A percentile compares a stretch with the other conserved stretches of the same genome.
Evolutionary conservation across 2,888 invertebrate genomes (phyloP).

Genomic region (Lasioglossum calceatum): DNA sequence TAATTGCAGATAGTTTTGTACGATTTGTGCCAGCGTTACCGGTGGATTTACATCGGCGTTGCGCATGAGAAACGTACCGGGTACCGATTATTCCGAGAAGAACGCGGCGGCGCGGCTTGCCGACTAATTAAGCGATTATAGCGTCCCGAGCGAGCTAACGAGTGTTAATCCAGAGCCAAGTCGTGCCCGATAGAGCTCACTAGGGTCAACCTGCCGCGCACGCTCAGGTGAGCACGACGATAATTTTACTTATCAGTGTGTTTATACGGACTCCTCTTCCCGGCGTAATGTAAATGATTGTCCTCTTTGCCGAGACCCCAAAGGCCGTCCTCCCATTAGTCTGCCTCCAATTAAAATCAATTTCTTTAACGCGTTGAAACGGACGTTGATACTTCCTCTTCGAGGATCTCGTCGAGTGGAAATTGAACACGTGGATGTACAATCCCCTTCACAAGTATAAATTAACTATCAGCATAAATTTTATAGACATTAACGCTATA

Average conservation of each 20-base stretch:
- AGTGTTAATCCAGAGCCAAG: constrained; percentile 70
- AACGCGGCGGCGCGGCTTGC: constrained; percentile 49
- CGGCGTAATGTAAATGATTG: constrained; percentile 32
- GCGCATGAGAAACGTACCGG: constrained; percentile 42
- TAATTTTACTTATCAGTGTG: constrained; percentile 65
- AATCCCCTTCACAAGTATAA: background rate
- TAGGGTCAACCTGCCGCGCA: constrained; percentile 62
- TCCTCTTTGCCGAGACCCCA: constrained; percentile 5
- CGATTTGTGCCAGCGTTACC: constrained; percentile 21
- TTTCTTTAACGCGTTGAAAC: constrained; percentile 33
- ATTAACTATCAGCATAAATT: too few relatives aligned
- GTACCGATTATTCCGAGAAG: constrained; percentile 62
- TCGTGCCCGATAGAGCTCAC: constrained; percentile 60
- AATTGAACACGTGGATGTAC: background rate
- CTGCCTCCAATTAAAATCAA: constrained; percentile 49
- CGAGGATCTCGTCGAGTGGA: background rate
- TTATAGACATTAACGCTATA: too few relatives aligned
- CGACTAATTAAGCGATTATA: constrained; percentile 73
- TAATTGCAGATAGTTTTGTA: constrained; percentile 43
- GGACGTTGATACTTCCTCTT: constrained; percentile 2
- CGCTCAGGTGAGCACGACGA: constrained; percentile 58
- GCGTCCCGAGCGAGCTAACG: constrained; percentile 64
- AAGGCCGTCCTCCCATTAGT: background rate
- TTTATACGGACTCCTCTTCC: constrained; percentile 32
- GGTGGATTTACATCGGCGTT: constrained; percentile 45